Evolutionary conservation across 2,888 invertebrate genomes (phyloP).

Genomic region (Rotaria macrura): DNA sequence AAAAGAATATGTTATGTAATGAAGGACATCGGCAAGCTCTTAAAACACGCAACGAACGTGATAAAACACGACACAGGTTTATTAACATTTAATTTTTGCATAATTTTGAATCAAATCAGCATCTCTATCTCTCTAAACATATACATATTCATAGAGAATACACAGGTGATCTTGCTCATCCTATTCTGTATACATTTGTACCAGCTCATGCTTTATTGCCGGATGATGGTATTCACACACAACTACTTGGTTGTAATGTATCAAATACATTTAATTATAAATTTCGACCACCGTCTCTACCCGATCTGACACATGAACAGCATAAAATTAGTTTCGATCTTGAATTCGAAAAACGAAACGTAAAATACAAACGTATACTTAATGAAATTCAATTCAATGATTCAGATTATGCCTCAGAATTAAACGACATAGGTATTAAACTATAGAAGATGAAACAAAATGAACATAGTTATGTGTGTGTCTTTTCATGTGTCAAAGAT

Average conservation of each 20-base stretch:
- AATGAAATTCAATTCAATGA: background rate
- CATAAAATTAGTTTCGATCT: background rate
- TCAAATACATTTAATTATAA: background rate
- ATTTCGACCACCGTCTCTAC: background rate
- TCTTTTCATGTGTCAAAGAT: too few relatives aligned
- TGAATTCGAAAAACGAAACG: background rate
- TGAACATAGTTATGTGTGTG: background rate
- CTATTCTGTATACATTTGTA: background rate
- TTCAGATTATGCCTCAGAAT: background rate
- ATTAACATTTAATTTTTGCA: background rate
- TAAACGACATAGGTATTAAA: background rate
- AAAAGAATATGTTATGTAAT: slow-evolving; percentile 4
- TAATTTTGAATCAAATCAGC: background rate
- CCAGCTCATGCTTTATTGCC: background rate
- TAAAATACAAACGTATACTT: background rate
- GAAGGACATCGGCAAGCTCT: background rate
- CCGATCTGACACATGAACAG: background rate
- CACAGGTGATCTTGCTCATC: background rate
- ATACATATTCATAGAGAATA: background rate
- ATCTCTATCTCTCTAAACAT: too few relatives aligned
- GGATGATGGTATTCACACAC: background rate
- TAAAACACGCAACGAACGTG: slow-evolving; percentile 5
- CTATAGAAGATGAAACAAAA: background rate
- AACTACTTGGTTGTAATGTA: background rate
- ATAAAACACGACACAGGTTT: background rate